Evolutionary conservation across 2,888 invertebrate genomes (phyloP), one percentile per base, ranked within the genome.

Genomic region (Drosophila affinis): DNA sequence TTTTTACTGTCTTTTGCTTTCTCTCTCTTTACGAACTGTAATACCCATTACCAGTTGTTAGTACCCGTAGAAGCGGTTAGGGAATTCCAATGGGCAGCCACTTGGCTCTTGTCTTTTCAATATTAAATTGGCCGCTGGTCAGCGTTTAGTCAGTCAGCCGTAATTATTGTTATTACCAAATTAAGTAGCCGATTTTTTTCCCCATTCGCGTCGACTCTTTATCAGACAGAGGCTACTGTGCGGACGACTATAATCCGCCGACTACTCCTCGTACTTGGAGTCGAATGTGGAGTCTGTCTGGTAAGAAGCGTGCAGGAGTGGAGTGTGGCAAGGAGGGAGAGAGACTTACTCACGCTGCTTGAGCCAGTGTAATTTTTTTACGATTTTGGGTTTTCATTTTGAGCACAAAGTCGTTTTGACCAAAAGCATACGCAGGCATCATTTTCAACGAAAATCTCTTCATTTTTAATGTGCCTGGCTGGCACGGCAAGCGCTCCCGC

Each of bases 371-470:
- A 63, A 51, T 76, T 62, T 75, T 63, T 76, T 64, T 74, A 67
- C 73, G 73, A 67, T 84, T 84, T 84, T 77, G 62, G 60, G 61
- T 70, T 78, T 78, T 73, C 77, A 85, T 85, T 85, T 87, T 87
- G 72, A 72, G 69, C 88, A 74, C 78, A 89, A 76, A 81, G 89
- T 89, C 81, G 89, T 79, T 85, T 77, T 85, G 83, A 74, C 89
- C 85, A 89, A 85, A 78, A 72, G 69, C 68, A 85, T 67, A 49
- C 63, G 69, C 62, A 62, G 76, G 72, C 87, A 84, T 81, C 72
- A 79, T 87, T 87, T 87, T 87, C 85, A 89, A 89, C n/a, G 89
- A 89, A 85, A 89, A 85, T 89, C 85, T 85, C 89, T 85, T 85
- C 78, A 89, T 87, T 89, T 83, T 84, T 84, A 81, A 84, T 87